A percentile compares a stretch with the other conserved stretches of the same genome.
These are phyloP conservation scores for Hestina assimilis DNA, from an alignment of 1,140 invertebrate genomes.

Conservation along the genomic window DNA sequence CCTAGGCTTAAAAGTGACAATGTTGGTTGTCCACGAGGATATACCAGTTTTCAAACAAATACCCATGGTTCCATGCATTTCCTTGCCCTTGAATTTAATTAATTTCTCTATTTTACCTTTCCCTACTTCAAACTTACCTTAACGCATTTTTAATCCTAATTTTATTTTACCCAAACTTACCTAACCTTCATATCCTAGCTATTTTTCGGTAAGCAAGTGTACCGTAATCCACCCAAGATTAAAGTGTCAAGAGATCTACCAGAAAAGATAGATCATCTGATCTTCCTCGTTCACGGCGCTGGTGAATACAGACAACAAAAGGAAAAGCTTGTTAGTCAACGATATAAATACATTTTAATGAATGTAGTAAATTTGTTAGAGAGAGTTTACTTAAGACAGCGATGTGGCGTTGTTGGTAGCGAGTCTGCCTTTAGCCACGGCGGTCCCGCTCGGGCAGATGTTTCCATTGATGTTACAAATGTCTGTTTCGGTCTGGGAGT, in stretches of 20 bases:
- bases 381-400: not conserved
- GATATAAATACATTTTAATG: not conserved
- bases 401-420: too few species aligned
- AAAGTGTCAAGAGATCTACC: slow-evolving; percentile 38
- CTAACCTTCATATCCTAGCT: slow-evolving; percentile 35
- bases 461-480: too few species aligned
- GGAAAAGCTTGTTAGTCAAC: slow-evolving; percentile 47
- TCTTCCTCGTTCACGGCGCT: slow-evolving; percentile 70
- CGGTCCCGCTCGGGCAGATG: too few species aligned
- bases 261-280: slow-evolving; percentile 55
- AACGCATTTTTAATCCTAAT: not conserved
- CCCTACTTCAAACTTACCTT: not conserved
- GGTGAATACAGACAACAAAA: slow-evolving; percentile 57
- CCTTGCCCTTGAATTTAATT: too few species aligned
- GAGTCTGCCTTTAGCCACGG: too few species aligned
- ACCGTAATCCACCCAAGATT: slow-evolving; percentile 56
- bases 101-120: not conserved
- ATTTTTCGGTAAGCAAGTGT: slow-evolving; percentile 61
- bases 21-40: too few species aligned
- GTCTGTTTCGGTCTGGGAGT: too few species aligned
- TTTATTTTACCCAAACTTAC: slow-evolving; percentile 11
- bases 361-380: not conserved
- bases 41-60: too few species aligned
- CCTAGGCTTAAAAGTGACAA: too few species aligned
- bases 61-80: too few species aligned